phyloP scores from a whole-genome alignment of 2,113 vertebrate species.

The Oceanites oceanicus region DNA sequence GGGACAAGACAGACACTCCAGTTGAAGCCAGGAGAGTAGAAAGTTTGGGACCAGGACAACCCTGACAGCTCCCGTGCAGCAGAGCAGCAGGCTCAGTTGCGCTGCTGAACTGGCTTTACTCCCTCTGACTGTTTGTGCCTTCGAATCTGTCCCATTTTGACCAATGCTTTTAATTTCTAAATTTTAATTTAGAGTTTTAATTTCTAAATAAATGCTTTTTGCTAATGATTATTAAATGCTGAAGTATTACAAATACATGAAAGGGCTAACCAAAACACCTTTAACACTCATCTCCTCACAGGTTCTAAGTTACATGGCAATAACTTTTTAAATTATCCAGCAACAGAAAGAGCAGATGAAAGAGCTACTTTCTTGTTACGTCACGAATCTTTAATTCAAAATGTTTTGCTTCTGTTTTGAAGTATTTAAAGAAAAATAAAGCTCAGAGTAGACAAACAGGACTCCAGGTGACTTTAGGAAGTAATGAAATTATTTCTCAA shows the following conservation, averaged over 20 bases:
- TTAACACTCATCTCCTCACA: neutral
- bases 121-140: neutral
- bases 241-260: neutral
- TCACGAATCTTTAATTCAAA: neutral
- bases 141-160: neutral
- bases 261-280: neutral
- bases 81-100: neutral
- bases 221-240: neutral
- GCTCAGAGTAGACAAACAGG: neutral
- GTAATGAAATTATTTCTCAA: neutral
- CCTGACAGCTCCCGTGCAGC: accelerated
- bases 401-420: neutral
- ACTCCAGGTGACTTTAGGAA: neutral
- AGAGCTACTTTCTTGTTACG: neutral
- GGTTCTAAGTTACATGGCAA: neutral
- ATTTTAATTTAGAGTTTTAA: no score
- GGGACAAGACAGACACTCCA: neutral
- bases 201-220: neutral
- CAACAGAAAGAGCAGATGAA: neutral
- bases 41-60: neutral
- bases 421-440: neutral
- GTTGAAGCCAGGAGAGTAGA: neutral
- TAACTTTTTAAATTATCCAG: neutral
- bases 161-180: neutral
- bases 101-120: neutral